phyloP scores from a whole-genome alignment of 1,140 invertebrate species.

The Manduca sexta region DNA sequence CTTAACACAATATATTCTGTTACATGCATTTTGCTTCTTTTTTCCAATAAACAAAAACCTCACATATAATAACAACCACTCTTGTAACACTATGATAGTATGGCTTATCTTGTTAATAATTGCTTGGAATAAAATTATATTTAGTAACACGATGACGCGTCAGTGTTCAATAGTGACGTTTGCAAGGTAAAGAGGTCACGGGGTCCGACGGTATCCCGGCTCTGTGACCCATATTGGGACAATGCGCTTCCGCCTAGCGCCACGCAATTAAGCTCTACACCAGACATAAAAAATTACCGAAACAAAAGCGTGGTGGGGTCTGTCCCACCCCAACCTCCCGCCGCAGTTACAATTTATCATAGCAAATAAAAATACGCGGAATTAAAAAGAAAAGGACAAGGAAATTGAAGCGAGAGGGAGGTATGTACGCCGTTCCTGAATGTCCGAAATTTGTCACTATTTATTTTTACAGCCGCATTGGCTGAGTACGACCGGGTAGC shows the following conservation, averaged over 20 bases:
- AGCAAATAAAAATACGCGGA: slow-evolving; percentile 70
- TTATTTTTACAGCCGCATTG: slow-evolving; percentile 54
- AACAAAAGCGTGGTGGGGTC: slow-evolving; percentile 54
- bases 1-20: no score
- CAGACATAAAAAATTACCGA: slow-evolving; percentile 72
- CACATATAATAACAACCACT: no score
- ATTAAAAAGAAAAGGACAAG: slow-evolving; percentile 69
- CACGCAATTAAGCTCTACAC: slow-evolving; percentile 66
- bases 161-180: slow-evolving; percentile 11
- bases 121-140: background rate
- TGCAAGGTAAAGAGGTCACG: slow-evolving; percentile 59
- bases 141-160: background rate
- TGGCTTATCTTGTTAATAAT: background rate
- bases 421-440: slow-evolving; percentile 50
- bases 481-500: background rate
- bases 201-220: slow-evolving; percentile 32
- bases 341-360: slow-evolving; percentile 69
- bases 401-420: slow-evolving; percentile 60
- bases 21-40: no score
- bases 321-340: slow-evolving; percentile 27
- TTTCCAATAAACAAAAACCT: no score
- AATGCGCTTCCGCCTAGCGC: slow-evolving; percentile 60
- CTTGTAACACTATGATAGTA: no score
- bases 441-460: slow-evolving; percentile 61
- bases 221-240: slow-evolving; percentile 59